phyloP scores from a whole-genome alignment of 2,113 vertebrate species.

The Pelvicachromis taeniatus region DNA sequence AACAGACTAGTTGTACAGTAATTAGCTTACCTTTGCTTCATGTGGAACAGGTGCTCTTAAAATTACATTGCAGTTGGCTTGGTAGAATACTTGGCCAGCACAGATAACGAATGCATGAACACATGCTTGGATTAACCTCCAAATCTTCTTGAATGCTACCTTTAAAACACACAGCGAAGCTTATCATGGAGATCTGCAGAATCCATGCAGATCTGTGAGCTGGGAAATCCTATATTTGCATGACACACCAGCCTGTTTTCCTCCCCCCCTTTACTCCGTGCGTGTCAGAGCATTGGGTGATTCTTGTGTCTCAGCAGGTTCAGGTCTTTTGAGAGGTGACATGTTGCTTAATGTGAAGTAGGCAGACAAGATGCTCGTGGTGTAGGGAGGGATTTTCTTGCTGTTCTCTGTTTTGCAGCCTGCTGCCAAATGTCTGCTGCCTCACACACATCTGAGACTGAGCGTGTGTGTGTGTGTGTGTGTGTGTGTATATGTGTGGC shows the following conservation, averaged over 20 bases:
- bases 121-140: background rate
- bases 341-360: constrained; percentile 45
- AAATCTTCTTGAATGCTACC: background rate
- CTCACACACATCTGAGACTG: constrained; percentile 15
- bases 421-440: constrained; percentile 41
- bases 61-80: background rate
- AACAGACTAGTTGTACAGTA: background rate
- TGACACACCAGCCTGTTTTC: background rate
- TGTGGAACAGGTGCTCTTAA: background rate
- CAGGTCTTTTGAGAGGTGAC: constrained; percentile 48
- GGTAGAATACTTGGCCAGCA: background rate
- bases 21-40: background rate
- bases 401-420: constrained; percentile 15
- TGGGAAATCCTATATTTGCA: constrained; percentile 27
- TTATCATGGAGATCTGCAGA: constrained; percentile 9
- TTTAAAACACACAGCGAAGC: background rate
- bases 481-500: background rate
- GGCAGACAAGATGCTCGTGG: constrained; percentile 18
- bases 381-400: background rate
- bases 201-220: background rate
- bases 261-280: background rate
- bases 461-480: background rate
- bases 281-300: constrained; percentile 17
- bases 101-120: background rate
- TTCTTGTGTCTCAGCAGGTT: constrained; percentile 29